Evolutionary conservation across 2,113 vertebrate genomes (phyloP).

Genomic region (Silurus glanis): DNA sequence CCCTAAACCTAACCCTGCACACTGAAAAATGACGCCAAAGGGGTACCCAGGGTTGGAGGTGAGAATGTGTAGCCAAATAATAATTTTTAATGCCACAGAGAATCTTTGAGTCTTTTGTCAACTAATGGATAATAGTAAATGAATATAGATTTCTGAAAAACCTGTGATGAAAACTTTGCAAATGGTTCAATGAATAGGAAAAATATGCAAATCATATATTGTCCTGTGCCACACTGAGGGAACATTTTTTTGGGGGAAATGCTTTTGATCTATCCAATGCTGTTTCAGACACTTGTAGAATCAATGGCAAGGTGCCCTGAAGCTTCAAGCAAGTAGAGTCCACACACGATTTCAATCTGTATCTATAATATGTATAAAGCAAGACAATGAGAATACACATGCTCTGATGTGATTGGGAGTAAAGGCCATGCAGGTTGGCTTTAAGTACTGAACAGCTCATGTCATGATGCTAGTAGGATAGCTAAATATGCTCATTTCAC

Average conservation of each 20-base stretch:
- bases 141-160: neutral
- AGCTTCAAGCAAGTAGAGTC: neutral
- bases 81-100: neutral
- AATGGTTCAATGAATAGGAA: too few species aligned
- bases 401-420: constrained; percentile 51
- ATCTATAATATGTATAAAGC: constrained; percentile 12
- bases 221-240: neutral
- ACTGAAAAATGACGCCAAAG: too few species aligned
- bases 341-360: neutral
- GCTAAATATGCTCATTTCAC: constrained; percentile 77
- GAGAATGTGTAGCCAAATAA: neutral
- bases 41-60: too few species aligned
- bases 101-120: neutral
- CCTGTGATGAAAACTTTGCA: too few species aligned
- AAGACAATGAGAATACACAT: neutral
- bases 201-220: neutral
- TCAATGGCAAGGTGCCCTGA: neutral
- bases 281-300: neutral
- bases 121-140: neutral
- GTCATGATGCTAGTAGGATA: constrained; percentile 64
- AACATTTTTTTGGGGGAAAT: neutral
- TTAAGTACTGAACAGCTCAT: constrained; percentile 63
- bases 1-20: too few species aligned
- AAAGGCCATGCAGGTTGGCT: constrained; percentile 55
- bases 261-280: neutral